Percentiles rank a stretch among this genome's conserved stretches.
Conservation (phyloP, 2,888 invertebrate genomes). For the Melinaea marsaeus region DNA sequence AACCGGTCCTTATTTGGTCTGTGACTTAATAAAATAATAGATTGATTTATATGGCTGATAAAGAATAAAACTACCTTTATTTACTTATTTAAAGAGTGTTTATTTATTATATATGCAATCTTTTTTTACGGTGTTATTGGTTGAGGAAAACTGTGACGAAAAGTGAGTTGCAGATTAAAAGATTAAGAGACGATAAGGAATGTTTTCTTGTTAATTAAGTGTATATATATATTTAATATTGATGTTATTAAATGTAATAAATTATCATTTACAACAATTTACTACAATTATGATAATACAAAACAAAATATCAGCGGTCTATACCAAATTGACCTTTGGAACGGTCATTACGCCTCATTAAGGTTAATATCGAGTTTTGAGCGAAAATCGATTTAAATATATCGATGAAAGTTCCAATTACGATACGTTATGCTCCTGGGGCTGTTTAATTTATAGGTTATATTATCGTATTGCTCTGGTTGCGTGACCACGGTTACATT, state of each 20-base stretch:
- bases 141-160: too few species aligned
- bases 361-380: conserved; percentile 70
- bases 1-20: conserved; percentile 3
- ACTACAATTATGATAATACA: conserved; percentile 11
- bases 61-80: too few species aligned
- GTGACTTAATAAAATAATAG: not conserved
- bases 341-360: conserved; percentile 70
- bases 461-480: conserved; percentile 31
- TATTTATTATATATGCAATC: too few species aligned
- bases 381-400: conserved; percentile 67
- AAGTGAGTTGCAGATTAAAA: too few species aligned
- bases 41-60: too few species aligned
- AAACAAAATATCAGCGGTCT: conserved; percentile 30
- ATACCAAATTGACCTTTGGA: conserved; percentile 40
- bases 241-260: too few species aligned
- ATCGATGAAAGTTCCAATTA: conserved; percentile 68
- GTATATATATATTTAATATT: too few species aligned
- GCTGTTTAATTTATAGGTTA: conserved; percentile 51
- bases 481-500: conserved; percentile 12
- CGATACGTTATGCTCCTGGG: conserved; percentile 54
- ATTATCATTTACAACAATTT: not conserved
- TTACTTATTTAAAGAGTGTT: too few species aligned
- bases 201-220: too few species aligned
- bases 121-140: too few species aligned
- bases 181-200: too few species aligned